Evolutionary conservation across 2,797 vertebrate species (phyloP).

Genomic region (Poecilia velifera): DNA sequence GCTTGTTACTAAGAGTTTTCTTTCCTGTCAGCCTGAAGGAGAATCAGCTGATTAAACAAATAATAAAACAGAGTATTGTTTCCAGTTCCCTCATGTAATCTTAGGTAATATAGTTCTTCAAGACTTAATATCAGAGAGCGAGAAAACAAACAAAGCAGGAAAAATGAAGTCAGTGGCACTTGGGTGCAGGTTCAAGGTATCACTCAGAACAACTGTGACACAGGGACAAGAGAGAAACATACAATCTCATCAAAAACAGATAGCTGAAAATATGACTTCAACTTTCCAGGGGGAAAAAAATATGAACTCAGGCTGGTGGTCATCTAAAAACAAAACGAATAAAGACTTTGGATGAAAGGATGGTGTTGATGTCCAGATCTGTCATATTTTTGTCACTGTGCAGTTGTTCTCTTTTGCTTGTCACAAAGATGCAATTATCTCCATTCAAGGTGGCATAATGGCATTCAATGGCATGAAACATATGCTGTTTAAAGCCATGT

Average conservation of each 20-base stretch:
- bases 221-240: conserved; percentile 14
- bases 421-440: neutral
- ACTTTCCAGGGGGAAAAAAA: conserved; percentile 18
- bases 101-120: neutral
- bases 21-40: neutral
- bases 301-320: conserved; percentile 10
- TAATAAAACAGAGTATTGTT: neutral
- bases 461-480: neutral
- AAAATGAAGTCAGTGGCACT: conserved; percentile 39
- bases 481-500: neutral
- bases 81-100: neutral
- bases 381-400: conserved; percentile 15
- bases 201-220: conserved; percentile 10
- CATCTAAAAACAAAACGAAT: conserved; percentile 1
- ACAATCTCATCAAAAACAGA: conserved; percentile 42
- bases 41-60: neutral
- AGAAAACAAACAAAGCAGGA: neutral
- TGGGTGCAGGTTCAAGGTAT: conserved; percentile 45
- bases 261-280: conserved; percentile 34
- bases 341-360: conserved; percentile 21
- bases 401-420: neutral
- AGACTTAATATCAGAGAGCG: neutral
- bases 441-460: conserved; percentile 14
- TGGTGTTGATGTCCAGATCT: neutral
- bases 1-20: neutral